phyloP scores from a whole-genome alignment of 2,113 vertebrate species.

The Cavia aperea region DNA sequence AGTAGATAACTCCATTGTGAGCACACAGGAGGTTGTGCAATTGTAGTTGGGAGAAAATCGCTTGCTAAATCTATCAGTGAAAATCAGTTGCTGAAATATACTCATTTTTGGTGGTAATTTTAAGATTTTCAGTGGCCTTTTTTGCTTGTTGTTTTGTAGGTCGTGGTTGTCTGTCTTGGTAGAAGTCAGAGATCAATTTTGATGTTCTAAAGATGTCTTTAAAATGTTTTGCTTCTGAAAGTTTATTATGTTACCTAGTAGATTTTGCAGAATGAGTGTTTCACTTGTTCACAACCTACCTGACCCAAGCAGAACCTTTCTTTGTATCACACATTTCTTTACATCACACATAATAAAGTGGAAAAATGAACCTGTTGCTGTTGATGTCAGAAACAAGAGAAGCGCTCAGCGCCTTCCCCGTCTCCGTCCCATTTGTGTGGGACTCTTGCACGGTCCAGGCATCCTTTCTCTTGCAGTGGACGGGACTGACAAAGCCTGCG shows the following conservation, averaged over 20 bases:
- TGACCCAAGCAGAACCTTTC: constrained; percentile 20
- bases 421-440: background rate
- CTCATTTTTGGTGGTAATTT: background rate
- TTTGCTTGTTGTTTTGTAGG: background rate
- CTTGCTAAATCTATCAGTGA: background rate
- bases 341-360: background rate
- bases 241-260: background rate
- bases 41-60: background rate
- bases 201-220: background rate
- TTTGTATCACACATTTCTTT: background rate
- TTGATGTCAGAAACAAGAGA: background rate
- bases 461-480: constrained; percentile 32
- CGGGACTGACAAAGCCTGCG: background rate
- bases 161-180: background rate
- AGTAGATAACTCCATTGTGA: background rate
- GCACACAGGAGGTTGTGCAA: background rate
- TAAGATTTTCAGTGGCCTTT: background rate
- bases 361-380: constrained; percentile 23
- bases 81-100: background rate
- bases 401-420: no score
- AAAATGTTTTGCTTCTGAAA: background rate
- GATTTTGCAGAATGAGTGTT: constrained; percentile 21
- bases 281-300: background rate
- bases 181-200: background rate
- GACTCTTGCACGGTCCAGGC: constrained; percentile 33